Conservation (phyloP, 1,140 invertebrate species). For the Eupristina koningsbergeri region DNA sequence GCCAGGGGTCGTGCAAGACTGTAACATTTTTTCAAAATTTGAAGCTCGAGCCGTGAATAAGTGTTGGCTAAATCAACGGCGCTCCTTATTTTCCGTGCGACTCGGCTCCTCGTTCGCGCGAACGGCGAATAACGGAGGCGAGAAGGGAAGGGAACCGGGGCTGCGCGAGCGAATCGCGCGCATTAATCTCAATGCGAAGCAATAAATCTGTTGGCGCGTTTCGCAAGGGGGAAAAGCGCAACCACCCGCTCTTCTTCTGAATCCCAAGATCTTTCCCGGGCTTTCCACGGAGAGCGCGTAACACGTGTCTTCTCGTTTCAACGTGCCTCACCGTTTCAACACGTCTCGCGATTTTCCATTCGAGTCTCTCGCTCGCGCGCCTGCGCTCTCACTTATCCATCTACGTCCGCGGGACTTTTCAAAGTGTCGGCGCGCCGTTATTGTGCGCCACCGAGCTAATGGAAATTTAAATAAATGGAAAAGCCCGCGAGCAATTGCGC, state of each 20-base stretch:
- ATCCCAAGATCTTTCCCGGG: not conserved
- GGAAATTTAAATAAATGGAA: too few species aligned
- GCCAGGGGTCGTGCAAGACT: not conserved
- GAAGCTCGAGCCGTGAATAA: too few species aligned
- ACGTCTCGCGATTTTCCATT: too few species aligned
- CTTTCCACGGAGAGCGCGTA: not conserved
- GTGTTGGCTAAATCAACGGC: too few species aligned
- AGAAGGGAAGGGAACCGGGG: not conserved
- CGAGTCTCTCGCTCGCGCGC: too few species aligned
- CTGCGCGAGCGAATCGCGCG: not conserved
- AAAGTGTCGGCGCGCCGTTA: not conserved
- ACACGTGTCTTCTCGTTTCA: slow-evolving; percentile 8
- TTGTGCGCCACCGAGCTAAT: not conserved
- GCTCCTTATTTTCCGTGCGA: too few species aligned
- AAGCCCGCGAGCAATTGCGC: not conserved
- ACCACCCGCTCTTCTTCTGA: not conserved
- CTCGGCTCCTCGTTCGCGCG: not conserved
- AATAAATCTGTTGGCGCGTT: slow-evolving; percentile 29
- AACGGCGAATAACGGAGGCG: not conserved
- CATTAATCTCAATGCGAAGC: slow-evolving; percentile 15
- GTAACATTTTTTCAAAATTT: too few species aligned
- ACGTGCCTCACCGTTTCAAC: not conserved
- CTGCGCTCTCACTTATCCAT: slow-evolving; percentile 5
- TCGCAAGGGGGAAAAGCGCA: not conserved
- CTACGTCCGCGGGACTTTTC: slow-evolving; percentile 3